Evolutionary conservation across 2,888 invertebrate species (phyloP), one percentile per base, ranked within the genome.

Genomic region (Leuctra nigra): DNA sequence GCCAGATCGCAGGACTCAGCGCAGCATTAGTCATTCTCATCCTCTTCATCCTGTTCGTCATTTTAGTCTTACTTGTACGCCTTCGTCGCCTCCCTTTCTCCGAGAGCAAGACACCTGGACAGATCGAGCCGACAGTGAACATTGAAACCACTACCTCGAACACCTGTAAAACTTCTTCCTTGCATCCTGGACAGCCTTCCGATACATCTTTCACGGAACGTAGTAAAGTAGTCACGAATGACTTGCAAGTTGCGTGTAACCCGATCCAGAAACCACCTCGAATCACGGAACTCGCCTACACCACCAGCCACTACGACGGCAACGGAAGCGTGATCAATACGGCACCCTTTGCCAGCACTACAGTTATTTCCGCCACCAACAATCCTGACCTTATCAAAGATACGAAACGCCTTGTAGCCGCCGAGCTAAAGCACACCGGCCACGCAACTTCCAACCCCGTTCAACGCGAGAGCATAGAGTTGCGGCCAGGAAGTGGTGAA

Each of bases 331-430:
- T 62, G 13, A 56, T 62, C 35, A 57, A 52, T 25, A 65, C 58
- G 62, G 64, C 56, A 1, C 54, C 56, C 3, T 24, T 54, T 7
- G 46, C 23, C 87, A 29, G 83, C 86, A 38, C 83, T 84, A 36
- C 81, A 25, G 62, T 63, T 53, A 58, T 56, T 14, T 85, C 63
- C 82, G 83, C 61, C 79, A 82, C 62, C 65, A 90, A 91, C 66
- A 89, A 91, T 70, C 91, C 91, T 2, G 91, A 91, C 71, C 76
- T 91, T 61, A 91, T 91, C 66, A 87, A 88, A 67, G 91, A 91
- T 68, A 89, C 90, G 3, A 80, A 84, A 69, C 79, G 82, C 48
- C 79, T 81, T 58, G 84, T 81, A 60, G 77, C 76, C 59, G 75
- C 73, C 16, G 78, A 48, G 16, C 29, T 48, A 4, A 48, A 48